phyloP scores from a whole-genome alignment of 2,113 vertebrate species.

The Sardina pilchardus region DNA sequence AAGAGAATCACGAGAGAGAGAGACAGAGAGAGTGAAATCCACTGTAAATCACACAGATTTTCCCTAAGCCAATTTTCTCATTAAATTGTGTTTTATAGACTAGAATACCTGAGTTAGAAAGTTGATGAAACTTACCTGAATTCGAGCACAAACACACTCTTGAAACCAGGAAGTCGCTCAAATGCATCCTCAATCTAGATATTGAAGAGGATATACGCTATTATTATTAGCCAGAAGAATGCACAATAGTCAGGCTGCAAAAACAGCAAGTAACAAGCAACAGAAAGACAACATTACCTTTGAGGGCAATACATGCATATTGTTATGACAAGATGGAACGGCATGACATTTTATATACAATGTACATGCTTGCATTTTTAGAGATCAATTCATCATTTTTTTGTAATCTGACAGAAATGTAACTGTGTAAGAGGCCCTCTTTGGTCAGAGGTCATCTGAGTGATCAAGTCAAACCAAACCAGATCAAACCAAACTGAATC shows the following conservation, averaged over 20 bases:
- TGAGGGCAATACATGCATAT: not conserved
- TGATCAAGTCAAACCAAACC: too few relatives aligned
- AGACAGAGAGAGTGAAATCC: constrained; percentile 14
- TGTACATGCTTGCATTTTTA: too few relatives aligned
- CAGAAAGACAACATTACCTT: too few relatives aligned
- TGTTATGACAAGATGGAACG: too few relatives aligned
- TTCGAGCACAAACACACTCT: constrained; percentile 76
- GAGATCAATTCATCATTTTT: too few relatives aligned
- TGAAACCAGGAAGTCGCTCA: constrained; percentile 83
- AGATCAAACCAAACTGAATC: not conserved
- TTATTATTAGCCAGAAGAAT: not conserved
- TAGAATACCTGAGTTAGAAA: not conserved
- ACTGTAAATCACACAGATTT: not conserved
- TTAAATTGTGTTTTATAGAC: not conserved
- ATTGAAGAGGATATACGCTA: not conserved
- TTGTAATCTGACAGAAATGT: not conserved
- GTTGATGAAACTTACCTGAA: constrained; percentile 79
- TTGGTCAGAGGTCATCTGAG: not conserved
- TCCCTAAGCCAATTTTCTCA: not conserved
- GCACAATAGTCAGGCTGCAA: too few relatives aligned
- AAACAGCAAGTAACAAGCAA: too few relatives aligned
- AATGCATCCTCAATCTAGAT: constrained; percentile 81
- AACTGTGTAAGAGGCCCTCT: not conserved
- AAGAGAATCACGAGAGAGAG: constrained; percentile 38
- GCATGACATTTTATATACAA: too few relatives aligned